Percentiles rank a stretch among this genome's conserved stretches.
These are phyloP conservation scores for Varroa destructor DNA, from an alignment of 1,140 invertebrate genomes.

Conservation along the genomic window DNA sequence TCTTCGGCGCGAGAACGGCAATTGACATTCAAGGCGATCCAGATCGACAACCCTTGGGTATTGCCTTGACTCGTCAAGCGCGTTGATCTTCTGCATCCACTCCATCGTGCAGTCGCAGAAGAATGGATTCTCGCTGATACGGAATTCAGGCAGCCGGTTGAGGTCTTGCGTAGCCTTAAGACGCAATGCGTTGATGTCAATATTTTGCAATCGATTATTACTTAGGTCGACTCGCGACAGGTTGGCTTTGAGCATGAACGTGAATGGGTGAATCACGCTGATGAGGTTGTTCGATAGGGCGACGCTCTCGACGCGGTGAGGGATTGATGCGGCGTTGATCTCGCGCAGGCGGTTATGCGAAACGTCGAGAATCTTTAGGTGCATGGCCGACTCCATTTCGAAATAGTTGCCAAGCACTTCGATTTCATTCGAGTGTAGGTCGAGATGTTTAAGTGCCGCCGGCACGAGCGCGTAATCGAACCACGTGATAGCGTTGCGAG, in stretches of 20 bases:
- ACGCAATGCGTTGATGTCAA: conserved; percentile 63
- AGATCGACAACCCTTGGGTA: conserved; percentile 72
- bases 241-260: conserved; percentile 67
- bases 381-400: conserved; percentile 54
- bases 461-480: conserved; percentile 80
- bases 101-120: conserved; percentile 83
- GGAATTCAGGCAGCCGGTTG: conserved; percentile 63
- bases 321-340: conserved; percentile 61
- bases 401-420: conserved; percentile 71
- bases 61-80: conserved; percentile 52
- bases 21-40: conserved; percentile 62
- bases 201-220: conserved; percentile 63
- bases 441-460: conserved; percentile 70
- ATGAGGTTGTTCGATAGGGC: conserved; percentile 81
- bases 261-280: conserved; percentile 59
- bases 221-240: conserved; percentile 73
- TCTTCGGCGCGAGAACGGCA: conserved; percentile 33
- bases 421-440: conserved; percentile 73
- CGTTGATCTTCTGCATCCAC: conserved; percentile 66
- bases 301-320: conserved; percentile 71
- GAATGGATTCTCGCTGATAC: conserved; percentile 74
- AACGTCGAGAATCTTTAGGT: conserved; percentile 53
- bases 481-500: conserved; percentile 70
- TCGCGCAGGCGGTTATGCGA: conserved; percentile 71
- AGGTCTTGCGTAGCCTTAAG: conserved; percentile 52